Evolutionary conservation across 2,888 invertebrate species (phyloP).

Genomic region (Macroteleia sp.): DNA sequence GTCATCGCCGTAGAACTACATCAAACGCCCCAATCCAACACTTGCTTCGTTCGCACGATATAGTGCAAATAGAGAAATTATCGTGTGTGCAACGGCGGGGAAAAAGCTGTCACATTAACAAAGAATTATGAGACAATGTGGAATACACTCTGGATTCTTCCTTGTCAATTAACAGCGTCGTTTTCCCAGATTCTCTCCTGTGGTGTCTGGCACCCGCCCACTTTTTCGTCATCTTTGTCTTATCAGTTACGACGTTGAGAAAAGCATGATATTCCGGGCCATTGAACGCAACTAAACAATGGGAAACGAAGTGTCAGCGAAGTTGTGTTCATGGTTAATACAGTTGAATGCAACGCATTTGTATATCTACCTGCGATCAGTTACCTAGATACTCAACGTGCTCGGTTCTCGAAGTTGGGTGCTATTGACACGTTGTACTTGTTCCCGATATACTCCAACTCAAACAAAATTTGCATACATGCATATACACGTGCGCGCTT

Average conservation of each 20-base stretch:
- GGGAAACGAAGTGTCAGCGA: conserved; percentile 31
- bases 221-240: conserved; percentile 12
- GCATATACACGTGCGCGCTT: conserved; percentile 37
- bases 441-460: conserved; percentile 25
- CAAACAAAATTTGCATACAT: conserved; percentile 37
- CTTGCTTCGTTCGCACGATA: conserved; percentile 56
- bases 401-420: conserved; percentile 20
- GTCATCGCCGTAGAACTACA: conserved; percentile 66
- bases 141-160: conserved; percentile 72
- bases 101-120: conserved; percentile 80
- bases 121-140: conserved; percentile 79
- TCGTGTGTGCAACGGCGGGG: conserved; percentile 66
- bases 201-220: too few relatives aligned
- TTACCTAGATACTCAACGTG: conserved; percentile 19
- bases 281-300: conserved; percentile 34
- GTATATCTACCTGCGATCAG: conserved; percentile 26
- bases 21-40: conserved; percentile 55
- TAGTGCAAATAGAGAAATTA: conserved; percentile 76
- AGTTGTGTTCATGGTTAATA: conserved; percentile 1
- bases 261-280: conserved; percentile 36
- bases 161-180: conserved; percentile 79
- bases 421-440: conserved; percentile 55
- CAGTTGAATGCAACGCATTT: conserved; percentile 21
- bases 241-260: too few relatives aligned
- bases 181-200: too few relatives aligned